Base-by-base conservation (phyloP, 2,888 invertebrate genomes). In the Brachylomia viminalis region DNA sequence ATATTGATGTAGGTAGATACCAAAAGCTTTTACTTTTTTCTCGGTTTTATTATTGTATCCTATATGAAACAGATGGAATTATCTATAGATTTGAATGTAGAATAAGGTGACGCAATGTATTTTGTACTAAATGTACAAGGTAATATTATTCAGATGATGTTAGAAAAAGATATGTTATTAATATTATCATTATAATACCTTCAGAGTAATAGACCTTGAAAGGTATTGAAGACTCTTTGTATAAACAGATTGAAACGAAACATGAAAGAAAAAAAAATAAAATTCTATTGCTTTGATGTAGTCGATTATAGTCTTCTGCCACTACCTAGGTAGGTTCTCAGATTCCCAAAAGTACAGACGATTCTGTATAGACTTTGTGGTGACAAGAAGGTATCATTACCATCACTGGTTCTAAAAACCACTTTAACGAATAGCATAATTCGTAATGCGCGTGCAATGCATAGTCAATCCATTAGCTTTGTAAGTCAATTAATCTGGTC, bases 11-110 rank as follows among this genome's bases (percentile, higher is more conserved):
- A 38, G 10, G 33, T 54, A 38, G 10, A 20, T 38, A 54, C 27
- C 33, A 76, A 70, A 80, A 70, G 77, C 65, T 70, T 82, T 80
- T 76, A 82, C 58, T 59, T 62, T 73, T 75, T 33, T 56, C 10
- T 10, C 17, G 42, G 61, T 82, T 76, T 66, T 30, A 66, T 59
- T 69, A 82, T 65, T 61, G 42, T 54, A 65, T 73, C n/a, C 4
- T 30, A 11, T n/a, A 38, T 17, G 71, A 45, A 62, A 79, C 33
- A 68, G 52, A 72, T 66, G 38, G 47, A 80, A 47, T 62, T 49
- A 58, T 52, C 33, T 49, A 52, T 64, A 68, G n/a, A 65, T 49
- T 76, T 54, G 33, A 75, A 77, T 76, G 33, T 59, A 47, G 65
- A 81, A 69, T 75, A 27, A 69, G 27, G 42, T 76, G 59, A 61